Percentiles rank a stretch among this genome's conserved stretches.
Conservation (phyloP, 2,113 vertebrate species). For the Mirounga angustirostris region DNA sequence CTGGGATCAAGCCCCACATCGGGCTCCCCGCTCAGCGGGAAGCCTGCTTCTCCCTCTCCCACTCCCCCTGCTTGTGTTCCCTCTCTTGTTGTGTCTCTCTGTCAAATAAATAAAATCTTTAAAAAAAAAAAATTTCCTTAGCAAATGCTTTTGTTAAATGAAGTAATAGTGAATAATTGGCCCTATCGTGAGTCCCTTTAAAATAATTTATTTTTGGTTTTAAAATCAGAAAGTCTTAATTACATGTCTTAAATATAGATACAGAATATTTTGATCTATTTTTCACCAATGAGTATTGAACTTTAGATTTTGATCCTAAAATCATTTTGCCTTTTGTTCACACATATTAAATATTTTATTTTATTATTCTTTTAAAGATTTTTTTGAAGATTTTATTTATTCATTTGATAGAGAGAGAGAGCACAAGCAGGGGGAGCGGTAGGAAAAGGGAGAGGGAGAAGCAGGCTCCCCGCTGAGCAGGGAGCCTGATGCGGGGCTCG, state of each 20-base stretch:
- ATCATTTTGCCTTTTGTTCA: slow-evolving; percentile 15
- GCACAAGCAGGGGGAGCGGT: too few relatives aligned
- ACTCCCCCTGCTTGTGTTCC: too few relatives aligned
- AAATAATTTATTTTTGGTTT: slow-evolving; percentile 1
- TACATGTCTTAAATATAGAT: background rate
- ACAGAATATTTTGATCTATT: background rate
- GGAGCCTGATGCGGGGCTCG: too few relatives aligned
- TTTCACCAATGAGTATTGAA: background rate
- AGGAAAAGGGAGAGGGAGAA: too few relatives aligned
- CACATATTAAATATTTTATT: background rate
- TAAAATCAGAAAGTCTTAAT: background rate
- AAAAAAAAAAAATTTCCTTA: background rate
- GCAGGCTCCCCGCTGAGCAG: too few relatives aligned
- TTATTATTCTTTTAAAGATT: too few relatives aligned
- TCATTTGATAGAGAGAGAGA: too few relatives aligned
- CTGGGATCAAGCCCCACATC: too few relatives aligned
- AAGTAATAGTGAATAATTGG: background rate
- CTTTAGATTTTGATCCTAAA: background rate
- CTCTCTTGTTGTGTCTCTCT: too few relatives aligned
- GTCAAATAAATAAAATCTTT: background rate
- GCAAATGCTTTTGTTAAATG: background rate
- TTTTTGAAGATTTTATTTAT: too few relatives aligned
- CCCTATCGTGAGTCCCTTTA: background rate
- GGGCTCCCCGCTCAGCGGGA: too few relatives aligned
- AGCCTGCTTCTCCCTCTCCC: too few relatives aligned